Base-by-base conservation (phyloP, 2,113 vertebrate genomes). In the Vombatus ursinus region DNA sequence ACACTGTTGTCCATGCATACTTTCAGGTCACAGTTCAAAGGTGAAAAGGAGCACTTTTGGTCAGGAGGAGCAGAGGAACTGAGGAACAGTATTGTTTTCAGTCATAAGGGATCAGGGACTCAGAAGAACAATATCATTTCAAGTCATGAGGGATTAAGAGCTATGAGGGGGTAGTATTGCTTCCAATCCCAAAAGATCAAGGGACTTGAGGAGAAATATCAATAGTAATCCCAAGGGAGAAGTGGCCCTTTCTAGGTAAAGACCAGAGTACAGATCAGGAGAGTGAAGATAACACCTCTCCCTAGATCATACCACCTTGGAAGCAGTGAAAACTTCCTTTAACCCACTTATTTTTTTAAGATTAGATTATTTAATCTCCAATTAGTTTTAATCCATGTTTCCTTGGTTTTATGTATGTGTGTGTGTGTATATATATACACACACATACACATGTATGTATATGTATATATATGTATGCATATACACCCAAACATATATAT, bases 91-190 rank as follows among this genome's bases (percentile, higher is more conserved):
- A 37, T 37, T 31, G 12, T 37, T 68, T 61, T 31, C 4, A 10
- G 61, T 68, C 0, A 68, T 2, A 68, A 37, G 61, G 11, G 61
- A 68, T 68, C 10, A 68, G 3, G 31, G 3, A 37, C 11, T 2
- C 31, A n/a, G 37, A 68, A 19, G 6, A 61, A 31, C 9, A 12
- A 0, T 37, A 68, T 37, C 3, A 68, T 68, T 37, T 37, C 10
- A 12, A 37, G 3, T 37, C 12, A 68, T 3, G 28, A 31, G 31
- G 28, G 28, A 61, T n/a, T 16, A 68, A n/a, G 12, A 12, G 14
- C 3, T 3, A 0, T n/a, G 37, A 68, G 12, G 12, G 31, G 0
- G 37, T n/a, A 16, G 0, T 68, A 12, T 37, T 37, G 31, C 14
- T 68, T 68, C 61, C 31, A 16, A 31, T 16, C 31, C 14, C 31